Evolutionary conservation across 2,888 invertebrate genomes (phyloP).

Genomic region (Quadriops clusia): DNA sequence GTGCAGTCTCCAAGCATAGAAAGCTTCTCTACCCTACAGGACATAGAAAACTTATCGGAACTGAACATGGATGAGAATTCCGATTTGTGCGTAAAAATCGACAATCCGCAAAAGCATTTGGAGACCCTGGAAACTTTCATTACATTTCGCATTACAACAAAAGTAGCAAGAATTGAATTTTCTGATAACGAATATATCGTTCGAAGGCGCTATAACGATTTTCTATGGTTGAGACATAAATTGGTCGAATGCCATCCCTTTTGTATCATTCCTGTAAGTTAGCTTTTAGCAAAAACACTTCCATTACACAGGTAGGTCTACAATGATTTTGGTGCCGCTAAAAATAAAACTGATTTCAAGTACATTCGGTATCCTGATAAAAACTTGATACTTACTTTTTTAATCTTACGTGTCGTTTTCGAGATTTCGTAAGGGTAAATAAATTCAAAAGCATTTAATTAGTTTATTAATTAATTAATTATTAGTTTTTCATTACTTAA

Average conservation of each 20-base stretch:
- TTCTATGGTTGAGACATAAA: constrained; percentile 55
- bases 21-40: constrained; percentile 47
- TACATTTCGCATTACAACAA: constrained; percentile 55
- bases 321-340: constrained; percentile 1
- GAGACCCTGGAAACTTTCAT: constrained; percentile 61
- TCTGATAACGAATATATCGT: constrained; percentile 52
- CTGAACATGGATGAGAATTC: constrained; percentile 41
- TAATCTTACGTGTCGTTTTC: too few relatives aligned
- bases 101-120: constrained; percentile 60
- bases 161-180: constrained; percentile 52
- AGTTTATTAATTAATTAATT: too few relatives aligned
- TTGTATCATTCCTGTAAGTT: constrained; percentile 54
- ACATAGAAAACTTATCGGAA: constrained; percentile 43
- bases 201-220: constrained; percentile 59
- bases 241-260: constrained; percentile 53
- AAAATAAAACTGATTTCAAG: too few relatives aligned
- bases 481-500: constrained; percentile 7
- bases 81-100: constrained; percentile 54
- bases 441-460: too few relatives aligned
- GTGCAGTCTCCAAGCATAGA: constrained; percentile 47
- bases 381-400: too few relatives aligned
- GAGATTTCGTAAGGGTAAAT: too few relatives aligned
- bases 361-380: too few relatives aligned
- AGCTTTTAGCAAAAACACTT: constrained; percentile 4
- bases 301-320: constrained; percentile 1